Base-by-base conservation (phyloP, 2,888 invertebrate species). In the Lepidonotus clava region DNA sequence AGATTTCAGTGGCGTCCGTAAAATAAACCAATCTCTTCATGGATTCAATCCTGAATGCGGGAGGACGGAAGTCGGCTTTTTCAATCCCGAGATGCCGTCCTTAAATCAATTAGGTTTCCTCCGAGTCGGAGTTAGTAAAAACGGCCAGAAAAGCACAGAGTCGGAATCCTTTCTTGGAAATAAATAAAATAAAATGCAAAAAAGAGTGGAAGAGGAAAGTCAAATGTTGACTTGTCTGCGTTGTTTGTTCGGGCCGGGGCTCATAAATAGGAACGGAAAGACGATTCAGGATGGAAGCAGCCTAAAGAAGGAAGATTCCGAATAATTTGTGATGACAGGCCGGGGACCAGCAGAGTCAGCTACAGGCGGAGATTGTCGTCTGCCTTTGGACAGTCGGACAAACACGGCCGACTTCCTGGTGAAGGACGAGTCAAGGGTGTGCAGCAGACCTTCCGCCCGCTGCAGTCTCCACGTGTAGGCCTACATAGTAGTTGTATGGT, bases 91-190 rank as follows among this genome's bases (percentile, higher is more conserved):
- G 71, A 71, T 71, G 71, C 71, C 71, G n/a, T 5, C 71, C 34
- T 38, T 71, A 71, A 71, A 71, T 71, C 71, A 71, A 71, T 71
- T 71, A 71, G 36, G 71, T 21, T 71, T 71, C 24, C 71, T 71
- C 34, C 71, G 14, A 34, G 71, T 34, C 71, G 71, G 71, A 71
- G 56, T 71, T 71, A 11, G 46, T 8, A 36, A 71, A 71, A 71
- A 71, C 1, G 56, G 24, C 5, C 11, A 5, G 38, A 36, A 36
- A 71, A 71, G 38, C 71, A 24, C 36, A 71, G 36, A 71, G 38
- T 71, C 38, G 14, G 71, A 71, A 71, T 71, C 21, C 38, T 71
- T 71, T 71, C 71, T 71, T 5, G 71, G 71, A 34, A 71, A 71
- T 71, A 21, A 71, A 71, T 38, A 71, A 38, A 71, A 71, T 71